Conservation (phyloP, 2,888 invertebrate species). For the Ernsta delagoae region DNA sequence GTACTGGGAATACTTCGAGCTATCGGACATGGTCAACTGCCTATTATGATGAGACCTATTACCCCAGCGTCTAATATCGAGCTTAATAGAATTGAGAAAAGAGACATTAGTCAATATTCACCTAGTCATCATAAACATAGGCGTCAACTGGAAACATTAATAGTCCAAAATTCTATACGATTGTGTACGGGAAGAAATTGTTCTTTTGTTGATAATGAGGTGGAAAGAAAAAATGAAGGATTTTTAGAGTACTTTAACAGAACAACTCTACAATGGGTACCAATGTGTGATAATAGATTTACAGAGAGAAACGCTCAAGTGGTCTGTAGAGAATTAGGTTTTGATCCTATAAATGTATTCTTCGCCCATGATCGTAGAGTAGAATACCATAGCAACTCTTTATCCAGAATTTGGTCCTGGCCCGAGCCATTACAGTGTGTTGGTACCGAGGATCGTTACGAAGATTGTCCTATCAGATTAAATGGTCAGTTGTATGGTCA, state of each 20-base stretch:
- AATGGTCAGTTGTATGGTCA: slow-evolving; percentile 96
- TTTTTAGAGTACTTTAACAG: slow-evolving; percentile 97
- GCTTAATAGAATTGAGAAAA: slow-evolving; percentile 66
- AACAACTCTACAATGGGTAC: slow-evolving; percentile 98
- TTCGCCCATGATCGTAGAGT: slow-evolving; percentile 94
- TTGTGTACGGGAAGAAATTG: slow-evolving; percentile 92
- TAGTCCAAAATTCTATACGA: slow-evolving; percentile 87
- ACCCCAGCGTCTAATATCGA: slow-evolving; percentile 63
- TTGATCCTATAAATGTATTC: slow-evolving; percentile 94
- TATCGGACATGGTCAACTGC: slow-evolving; percentile 89
- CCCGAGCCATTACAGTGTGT: slow-evolving; percentile 95
- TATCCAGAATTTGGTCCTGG: slow-evolving; percentile 96
- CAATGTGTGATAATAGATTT: slow-evolving; percentile 97
- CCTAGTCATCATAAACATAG: slow-evolving; percentile 66
- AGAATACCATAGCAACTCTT: slow-evolving; percentile 94
- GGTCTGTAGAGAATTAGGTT: slow-evolving; percentile 96
- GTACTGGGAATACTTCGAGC: slow-evolving; percentile 96
- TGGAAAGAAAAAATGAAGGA: slow-evolving; percentile 88
- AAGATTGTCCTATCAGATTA: slow-evolving; percentile 93
- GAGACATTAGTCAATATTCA: slow-evolving; percentile 68
- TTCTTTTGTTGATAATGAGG: slow-evolving; percentile 80
- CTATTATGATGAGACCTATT: slow-evolving; percentile 91
- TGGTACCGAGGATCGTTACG: slow-evolving; percentile 90
- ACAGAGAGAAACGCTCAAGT: slow-evolving; percentile 98
- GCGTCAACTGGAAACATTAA: slow-evolving; percentile 84